Evolutionary conservation across 2,113 vertebrate genomes (phyloP).

Genomic region (Elgaria multicarinata): DNA sequence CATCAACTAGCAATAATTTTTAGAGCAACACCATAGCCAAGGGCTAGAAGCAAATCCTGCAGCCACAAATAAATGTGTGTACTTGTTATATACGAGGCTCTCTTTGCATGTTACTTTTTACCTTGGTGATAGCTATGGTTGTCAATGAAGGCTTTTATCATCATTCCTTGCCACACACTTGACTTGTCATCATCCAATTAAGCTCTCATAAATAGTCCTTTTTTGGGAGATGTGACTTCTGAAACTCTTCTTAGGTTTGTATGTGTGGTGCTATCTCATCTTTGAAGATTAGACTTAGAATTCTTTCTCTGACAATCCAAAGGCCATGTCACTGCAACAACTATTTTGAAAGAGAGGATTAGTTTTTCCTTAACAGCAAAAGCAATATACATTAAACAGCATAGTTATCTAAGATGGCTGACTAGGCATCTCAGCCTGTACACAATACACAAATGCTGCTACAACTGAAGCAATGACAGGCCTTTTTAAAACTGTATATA

Average conservation of each 20-base stretch:
- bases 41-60: rapidly evolving
- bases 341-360: not conserved
- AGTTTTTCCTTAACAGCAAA: not conserved
- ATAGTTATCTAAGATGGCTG: not conserved
- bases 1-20: not conserved
- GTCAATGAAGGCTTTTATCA: not conserved
- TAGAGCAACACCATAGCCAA: not conserved
- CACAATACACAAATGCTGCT: not conserved
- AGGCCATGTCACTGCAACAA: not conserved
- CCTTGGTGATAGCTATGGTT: not conserved
- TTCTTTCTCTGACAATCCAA: not conserved
- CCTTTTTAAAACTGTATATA: not conserved
- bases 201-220: not conserved
- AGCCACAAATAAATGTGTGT: rapidly evolving
- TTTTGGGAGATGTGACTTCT: not conserved
- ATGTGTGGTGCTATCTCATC: not conserved
- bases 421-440: not conserved
- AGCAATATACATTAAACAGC: not conserved
- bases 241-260: not conserved
- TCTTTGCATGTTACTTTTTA: not conserved
- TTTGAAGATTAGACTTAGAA: not conserved
- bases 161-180: not conserved
- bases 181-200: not conserved
- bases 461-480: not conserved
- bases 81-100: not conserved